phyloP scores from a whole-genome alignment of 2,113 vertebrate genomes.

The Trogon melanurus region DNA sequence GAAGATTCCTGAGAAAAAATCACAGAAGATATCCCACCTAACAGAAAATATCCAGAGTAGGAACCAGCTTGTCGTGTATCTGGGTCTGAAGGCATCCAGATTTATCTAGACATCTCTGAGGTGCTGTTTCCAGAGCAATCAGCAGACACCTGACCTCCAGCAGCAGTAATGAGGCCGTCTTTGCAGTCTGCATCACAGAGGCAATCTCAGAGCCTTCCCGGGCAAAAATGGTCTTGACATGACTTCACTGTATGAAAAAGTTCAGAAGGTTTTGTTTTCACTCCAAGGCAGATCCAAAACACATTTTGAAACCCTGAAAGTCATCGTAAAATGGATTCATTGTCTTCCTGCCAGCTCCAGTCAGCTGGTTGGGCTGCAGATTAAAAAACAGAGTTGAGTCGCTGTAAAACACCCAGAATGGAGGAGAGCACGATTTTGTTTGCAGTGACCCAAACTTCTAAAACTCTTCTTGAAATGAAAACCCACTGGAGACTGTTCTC shows the following conservation, averaged over 20 bases:
- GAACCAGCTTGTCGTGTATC: not conserved
- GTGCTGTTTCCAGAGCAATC: not conserved
- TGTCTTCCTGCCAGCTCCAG: conserved; percentile 41
- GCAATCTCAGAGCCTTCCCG: not conserved
- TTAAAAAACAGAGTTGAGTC: not conserved
- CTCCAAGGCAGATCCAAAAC: conserved; percentile 55
- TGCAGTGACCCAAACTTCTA: conserved; percentile 49
- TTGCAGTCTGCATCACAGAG: not conserved
- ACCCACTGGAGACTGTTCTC: conserved; percentile 19
- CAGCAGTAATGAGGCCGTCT: not conserved
- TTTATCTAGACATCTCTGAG: not conserved
- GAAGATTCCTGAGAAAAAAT: not conserved
- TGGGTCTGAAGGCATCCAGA: not conserved
- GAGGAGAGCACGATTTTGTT: conserved; percentile 26
- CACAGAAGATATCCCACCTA: not conserved
- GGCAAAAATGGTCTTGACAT: conserved; percentile 4
- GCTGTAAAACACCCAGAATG: conserved; percentile 29
- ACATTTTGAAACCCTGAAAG: conserved; percentile 53
- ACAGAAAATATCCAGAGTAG: not conserved
- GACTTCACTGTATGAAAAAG: conserved; percentile 3
- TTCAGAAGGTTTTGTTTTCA: conserved; percentile 48
- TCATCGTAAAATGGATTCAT: not conserved
- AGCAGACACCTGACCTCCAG: not conserved
- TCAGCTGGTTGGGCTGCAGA: conserved; percentile 55
- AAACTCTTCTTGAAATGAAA: conserved; percentile 49